Conservation (phyloP, 2,797 vertebrate species). For the Percopsis omiscomaycus region DNA sequence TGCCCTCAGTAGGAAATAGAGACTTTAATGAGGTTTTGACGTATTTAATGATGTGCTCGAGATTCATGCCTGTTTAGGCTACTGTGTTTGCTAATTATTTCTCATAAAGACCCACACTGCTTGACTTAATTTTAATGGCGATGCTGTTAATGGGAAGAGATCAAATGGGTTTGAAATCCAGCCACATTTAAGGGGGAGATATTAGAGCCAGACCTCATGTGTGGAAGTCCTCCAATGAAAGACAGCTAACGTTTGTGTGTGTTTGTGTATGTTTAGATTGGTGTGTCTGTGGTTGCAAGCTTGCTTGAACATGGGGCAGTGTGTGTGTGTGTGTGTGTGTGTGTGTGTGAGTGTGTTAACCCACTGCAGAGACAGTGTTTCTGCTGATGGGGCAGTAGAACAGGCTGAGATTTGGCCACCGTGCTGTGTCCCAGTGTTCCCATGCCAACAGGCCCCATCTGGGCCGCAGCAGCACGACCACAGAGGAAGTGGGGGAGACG, state of each 20-base stretch:
- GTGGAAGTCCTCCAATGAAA: conserved; percentile 38
- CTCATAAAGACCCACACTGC: conserved; percentile 18
- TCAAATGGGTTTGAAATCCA: conserved; percentile 55
- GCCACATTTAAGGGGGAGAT: conserved; percentile 48
- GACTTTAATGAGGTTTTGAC: conserved; percentile 54
- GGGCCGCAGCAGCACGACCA: conserved; percentile 47
- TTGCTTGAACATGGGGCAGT: neutral
- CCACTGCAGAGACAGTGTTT: conserved; percentile 21
- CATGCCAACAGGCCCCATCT: conserved; percentile 56
- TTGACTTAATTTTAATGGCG: conserved; percentile 35
- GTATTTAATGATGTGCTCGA: conserved; percentile 24
- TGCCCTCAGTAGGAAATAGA: conserved; percentile 32
- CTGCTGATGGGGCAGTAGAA: conserved; percentile 52
- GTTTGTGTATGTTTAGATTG: conserved; percentile 18
- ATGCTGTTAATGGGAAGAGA: conserved; percentile 51
- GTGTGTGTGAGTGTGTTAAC: conserved; percentile 9
- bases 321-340: neutral
- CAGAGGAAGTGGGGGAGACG: conserved; percentile 65
- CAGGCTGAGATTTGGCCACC: conserved; percentile 39
- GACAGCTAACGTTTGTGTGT: conserved; percentile 20
- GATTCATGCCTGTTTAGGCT: conserved; percentile 24
- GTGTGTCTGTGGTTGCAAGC: conserved; percentile 13
- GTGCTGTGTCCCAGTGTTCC: conserved; percentile 55
- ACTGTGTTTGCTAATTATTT: conserved; percentile 36
- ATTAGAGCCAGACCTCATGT: conserved; percentile 45